Evolutionary conservation across 2,888 invertebrate genomes (phyloP), one percentile per base, ranked within the genome.

Genomic region (Idaea dimidiata): DNA sequence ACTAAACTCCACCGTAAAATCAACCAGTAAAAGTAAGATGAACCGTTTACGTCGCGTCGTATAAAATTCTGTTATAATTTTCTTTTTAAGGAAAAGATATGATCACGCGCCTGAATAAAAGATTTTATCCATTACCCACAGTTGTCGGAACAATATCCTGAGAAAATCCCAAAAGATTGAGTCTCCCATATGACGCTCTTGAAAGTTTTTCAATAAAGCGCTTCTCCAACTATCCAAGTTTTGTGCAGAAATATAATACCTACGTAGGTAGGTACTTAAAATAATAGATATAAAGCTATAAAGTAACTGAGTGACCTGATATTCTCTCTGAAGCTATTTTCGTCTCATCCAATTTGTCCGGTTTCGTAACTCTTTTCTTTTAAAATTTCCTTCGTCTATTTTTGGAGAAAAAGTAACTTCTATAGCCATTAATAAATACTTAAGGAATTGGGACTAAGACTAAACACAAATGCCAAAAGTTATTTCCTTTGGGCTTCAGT

Each of bases 151-250:
- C 60, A 55, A 60, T 60, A 63, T 58, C 54, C 58, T 18, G 58
- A 16, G 33, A 60, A 43, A 32, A 58, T 59, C 56, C 57, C 57
- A 31, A 31, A 59, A 59, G 43, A 58, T 59, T 59, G 60, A 60
- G 31, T 59, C n/a, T 24, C 43, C 58, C 54, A 55, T 32, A 18
- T 54, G 57, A 56, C 59, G 59, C 53, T 43, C 18, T 53, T 17
- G 17, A 59, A 64, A 64, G 31, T 64, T 64, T 64, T 64, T 59
- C 59, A 62, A 64, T 64, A 64, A 59, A 59, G 61, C 55, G 61
- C 59, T 59, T 57, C 59, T 24, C 59, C 24, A 59, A 59, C 54
- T 55, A 58, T 53, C 59, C 53, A 61, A 63, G 60, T 60, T 58
- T 32, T 58, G 58, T 62, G n/a, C 59, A 59, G 18, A 55, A 58